These are phyloP conservation scores for Chaenogobius annularis DNA, from an alignment of 2,113 vertebrate species.

Conservation along the genomic window DNA sequence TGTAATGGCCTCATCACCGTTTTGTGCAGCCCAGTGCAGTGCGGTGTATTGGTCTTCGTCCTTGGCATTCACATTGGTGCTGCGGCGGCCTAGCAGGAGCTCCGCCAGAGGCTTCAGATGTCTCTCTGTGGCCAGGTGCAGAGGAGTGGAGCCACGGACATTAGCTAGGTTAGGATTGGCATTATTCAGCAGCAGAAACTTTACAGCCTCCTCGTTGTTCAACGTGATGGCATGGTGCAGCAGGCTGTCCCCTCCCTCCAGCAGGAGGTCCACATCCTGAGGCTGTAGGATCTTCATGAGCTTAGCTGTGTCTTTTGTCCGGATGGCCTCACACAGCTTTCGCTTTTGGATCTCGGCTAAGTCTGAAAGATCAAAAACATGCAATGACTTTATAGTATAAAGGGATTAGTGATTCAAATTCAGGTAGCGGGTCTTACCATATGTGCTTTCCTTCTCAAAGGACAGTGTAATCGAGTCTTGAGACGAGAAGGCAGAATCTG, in stretches of 20 bases:
- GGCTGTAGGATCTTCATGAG: constrained; percentile 98
- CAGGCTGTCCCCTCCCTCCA: constrained; percentile 86
- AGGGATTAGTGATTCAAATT: neutral
- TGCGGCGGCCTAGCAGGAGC: constrained; percentile 88
- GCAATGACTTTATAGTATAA: neutral
- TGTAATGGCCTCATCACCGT: constrained; percentile 87
- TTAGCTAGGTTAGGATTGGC: constrained; percentile 89
- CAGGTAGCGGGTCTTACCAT: constrained; percentile 68
- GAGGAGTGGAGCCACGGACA: constrained; percentile 83
- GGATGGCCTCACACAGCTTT: constrained; percentile 89
- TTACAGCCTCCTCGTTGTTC: constrained; percentile 92
- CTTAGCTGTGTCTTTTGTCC: constrained; percentile 87
- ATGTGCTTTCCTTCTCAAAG: constrained; percentile 89
- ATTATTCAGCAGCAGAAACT: constrained; percentile 92
- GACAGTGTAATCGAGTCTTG: constrained; percentile 93
- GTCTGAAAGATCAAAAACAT: constrained; percentile 70
- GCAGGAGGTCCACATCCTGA: constrained; percentile 91
- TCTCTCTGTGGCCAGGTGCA: constrained; percentile 89
- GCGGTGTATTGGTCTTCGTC: constrained; percentile 96
- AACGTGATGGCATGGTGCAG: constrained; percentile 88
- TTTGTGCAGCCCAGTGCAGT: constrained; percentile 92
- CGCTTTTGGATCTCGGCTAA: constrained; percentile 88
- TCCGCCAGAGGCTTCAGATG: constrained; percentile 84
- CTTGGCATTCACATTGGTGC: constrained; percentile 88
- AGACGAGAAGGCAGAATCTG: constrained; percentile 97